These are phyloP conservation scores for Rhyacichthys aspro DNA, from an alignment of 2,797 vertebrate species.

Conservation along the genomic window DNA sequence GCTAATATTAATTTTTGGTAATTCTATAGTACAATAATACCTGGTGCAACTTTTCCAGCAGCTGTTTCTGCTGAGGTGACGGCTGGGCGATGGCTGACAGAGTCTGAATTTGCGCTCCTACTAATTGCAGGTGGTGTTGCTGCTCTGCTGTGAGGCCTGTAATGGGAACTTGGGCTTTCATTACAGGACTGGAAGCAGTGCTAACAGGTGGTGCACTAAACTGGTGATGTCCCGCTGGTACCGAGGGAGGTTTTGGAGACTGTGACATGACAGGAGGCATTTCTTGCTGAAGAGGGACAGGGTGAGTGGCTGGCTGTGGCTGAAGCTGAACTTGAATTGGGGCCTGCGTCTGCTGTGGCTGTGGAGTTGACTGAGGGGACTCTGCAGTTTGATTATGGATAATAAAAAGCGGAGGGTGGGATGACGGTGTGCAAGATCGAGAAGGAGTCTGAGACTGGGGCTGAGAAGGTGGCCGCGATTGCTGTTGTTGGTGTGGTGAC, in stretches of 20 bases:
- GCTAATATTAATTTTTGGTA: no score
- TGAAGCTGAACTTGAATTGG: slow-evolving; percentile 79
- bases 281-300: slow-evolving; percentile 72
- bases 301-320: slow-evolving; percentile 64
- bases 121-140: slow-evolving; percentile 86
- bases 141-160: slow-evolving; percentile 81
- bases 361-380: slow-evolving; percentile 76
- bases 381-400: slow-evolving; percentile 86
- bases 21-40: slow-evolving; percentile 60
- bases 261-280: slow-evolving; percentile 70
- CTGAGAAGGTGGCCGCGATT: slow-evolving; percentile 79
- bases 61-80: slow-evolving; percentile 85
- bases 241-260: slow-evolving; percentile 76
- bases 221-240: slow-evolving; percentile 71
- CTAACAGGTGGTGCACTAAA: slow-evolving; percentile 62
- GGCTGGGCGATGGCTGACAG: slow-evolving; percentile 81
- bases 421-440: slow-evolving; percentile 85
- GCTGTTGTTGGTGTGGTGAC: slow-evolving; percentile 82
- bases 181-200: slow-evolving; percentile 44
- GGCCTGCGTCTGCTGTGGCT: slow-evolving; percentile 66
- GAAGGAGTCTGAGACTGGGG: slow-evolving; percentile 84
- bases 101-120: slow-evolving; percentile 84
- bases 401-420: slow-evolving; percentile 84
- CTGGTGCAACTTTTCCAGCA: slow-evolving; percentile 92
- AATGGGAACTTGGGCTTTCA: slow-evolving; percentile 72